Base-by-base conservation (phyloP, 2,888 invertebrate genomes). In the Ptilodon capucinus region DNA sequence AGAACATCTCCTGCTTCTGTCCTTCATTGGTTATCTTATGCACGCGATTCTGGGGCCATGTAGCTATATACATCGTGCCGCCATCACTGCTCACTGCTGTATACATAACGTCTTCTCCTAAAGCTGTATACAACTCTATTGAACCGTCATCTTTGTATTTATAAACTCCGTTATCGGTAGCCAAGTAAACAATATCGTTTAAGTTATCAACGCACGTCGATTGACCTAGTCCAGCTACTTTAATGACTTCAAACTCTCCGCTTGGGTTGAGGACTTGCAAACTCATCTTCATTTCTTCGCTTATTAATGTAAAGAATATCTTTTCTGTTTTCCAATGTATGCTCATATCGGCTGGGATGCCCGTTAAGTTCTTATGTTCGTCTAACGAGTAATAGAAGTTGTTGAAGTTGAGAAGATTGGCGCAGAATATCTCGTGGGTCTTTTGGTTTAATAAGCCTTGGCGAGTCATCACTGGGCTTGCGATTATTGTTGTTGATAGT, bases 71-170 rank as follows among this genome's bases (percentile, higher is more conserved):
- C 81, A 90, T 83, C 0, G 70, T 60, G 0, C 49, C 51, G 0
- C 89, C 90, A 47, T 89, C 86, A 19, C 66, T 79, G 0, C 74
- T 78, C 0, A 85, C 77, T 0, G 89, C 81, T 7, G 85, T 64
- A 47, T 90, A 91, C 90, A 91, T 91, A 0, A 91, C 85, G 48
- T 91, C 90, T 73, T 89, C 88, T 2, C 86, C 86, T 19, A 81
- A 62, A 53, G 85, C 89, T 7, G 86, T 70, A 23, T 77, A 86
- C 0, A 81, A 54, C 54, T 86, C 84, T 4, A 81, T 71, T 4
- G 81, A 74, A 0, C 78, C 72, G 42, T 86, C 84, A 8, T 84
- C 81, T 56, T 84, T 84, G 46, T 84, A 89, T 79, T 83, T 90
- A 41, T 88, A 90, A 0, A 90, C 83, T 0, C 91, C 91, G 58